Base-by-base conservation (phyloP, 2,888 invertebrate genomes). In the Globia sparganii region DNA sequence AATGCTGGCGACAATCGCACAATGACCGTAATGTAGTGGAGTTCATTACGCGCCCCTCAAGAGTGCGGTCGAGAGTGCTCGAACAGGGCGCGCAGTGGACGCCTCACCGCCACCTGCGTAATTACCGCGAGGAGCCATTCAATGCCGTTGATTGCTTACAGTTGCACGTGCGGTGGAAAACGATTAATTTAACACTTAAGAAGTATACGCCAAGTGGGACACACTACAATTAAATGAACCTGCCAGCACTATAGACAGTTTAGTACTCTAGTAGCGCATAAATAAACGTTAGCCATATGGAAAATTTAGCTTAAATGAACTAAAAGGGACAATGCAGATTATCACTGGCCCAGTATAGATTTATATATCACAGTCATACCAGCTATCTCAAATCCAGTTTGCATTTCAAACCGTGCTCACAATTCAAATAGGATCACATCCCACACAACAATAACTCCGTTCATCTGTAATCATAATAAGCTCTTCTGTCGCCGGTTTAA, bases 81-180 rank as follows among this genome's bases (percentile, higher is more conserved):
- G 21, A 40, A 6, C 21, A 49, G 72, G 43, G 64, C 37, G 66
- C 37, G 62, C 59, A 43, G n/a, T 73, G 82, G 62, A 72, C 28
- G 43, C n/a, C 40, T 2, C 21, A 25, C 68, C 28, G 58, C 66
- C n/a, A 31, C 62, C 53, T 64, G 25, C 71, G n/a, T 76, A 68
- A 85, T 71, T 69, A 61, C 59, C 83, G 68, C 61, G 71, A 85
- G 66, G 53, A 71, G 53, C 56, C 58, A 81, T 74, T 86, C 37
- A 73, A 72, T 74, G 77, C 77, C 56, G 43, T 71, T 82, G 86
- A 83, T 85, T 83, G 71, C 77, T 81, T 70, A 68, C 71, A 53
- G 69, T 46, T 58, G 71, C 73, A 69, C 67, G 76, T 64, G 64
- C 15, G 34, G n/a, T 25, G n/a, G 11, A 28, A 72, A 75, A 67